phyloP scores from a whole-genome alignment of 64 coral and sea anemone species.

The Trachythela sp. region DNA sequence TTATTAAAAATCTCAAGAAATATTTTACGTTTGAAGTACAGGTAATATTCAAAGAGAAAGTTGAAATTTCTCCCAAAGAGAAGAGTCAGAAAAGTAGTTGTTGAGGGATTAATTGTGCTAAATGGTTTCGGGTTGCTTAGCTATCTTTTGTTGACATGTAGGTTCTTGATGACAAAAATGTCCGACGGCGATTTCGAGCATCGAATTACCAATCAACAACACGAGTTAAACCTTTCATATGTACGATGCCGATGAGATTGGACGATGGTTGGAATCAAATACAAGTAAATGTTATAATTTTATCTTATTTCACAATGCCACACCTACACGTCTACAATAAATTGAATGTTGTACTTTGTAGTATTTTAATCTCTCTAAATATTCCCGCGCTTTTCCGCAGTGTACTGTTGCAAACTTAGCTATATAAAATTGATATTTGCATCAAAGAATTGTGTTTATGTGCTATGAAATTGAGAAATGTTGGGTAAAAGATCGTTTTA shows the following conservation, averaged over 20 bases:
- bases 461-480: not conserved
- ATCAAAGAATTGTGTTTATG: not conserved
- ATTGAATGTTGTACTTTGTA: not conserved
- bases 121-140: constrained; percentile 6
- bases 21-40: constrained; percentile 99
- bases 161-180: constrained; percentile 99
- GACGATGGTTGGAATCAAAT: constrained; percentile 99
- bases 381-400: not conserved
- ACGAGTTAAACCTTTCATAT: constrained; percentile 98
- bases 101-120: not conserved
- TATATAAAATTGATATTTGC: not conserved
- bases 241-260: constrained; percentile 99
- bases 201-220: constrained; percentile 99
- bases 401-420: not conserved
- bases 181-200: constrained; percentile 83
- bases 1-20: constrained; percentile 99
- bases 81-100: not conserved
- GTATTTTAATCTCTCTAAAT: not conserved
- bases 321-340: not conserved
- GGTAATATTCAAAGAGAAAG: constrained; percentile 41
- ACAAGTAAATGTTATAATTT: constrained; percentile 56
- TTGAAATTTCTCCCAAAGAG: too few species aligned
- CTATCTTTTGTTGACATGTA: constrained; percentile 20
- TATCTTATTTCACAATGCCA: constrained; percentile 3
- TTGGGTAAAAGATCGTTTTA: not conserved